phyloP scores from a whole-genome alignment of 2,113 vertebrate species.

The Empidonax alnorum region DNA sequence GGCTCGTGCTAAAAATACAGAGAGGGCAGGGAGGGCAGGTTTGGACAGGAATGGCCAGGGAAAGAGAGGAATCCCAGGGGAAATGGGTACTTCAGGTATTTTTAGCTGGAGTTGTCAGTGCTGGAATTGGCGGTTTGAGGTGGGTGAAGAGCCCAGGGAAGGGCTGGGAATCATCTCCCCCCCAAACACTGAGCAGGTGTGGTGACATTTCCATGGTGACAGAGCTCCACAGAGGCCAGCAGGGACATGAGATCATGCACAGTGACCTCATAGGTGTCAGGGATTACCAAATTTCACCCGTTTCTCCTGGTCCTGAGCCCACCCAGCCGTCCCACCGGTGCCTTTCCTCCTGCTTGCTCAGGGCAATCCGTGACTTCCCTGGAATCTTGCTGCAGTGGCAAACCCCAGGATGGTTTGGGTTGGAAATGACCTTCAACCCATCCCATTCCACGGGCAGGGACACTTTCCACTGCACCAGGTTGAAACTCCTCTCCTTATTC shows the following conservation, averaged over 20 bases:
- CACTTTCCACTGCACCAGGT: neutral
- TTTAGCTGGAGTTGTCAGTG: neutral
- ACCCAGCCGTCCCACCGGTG: accelerated
- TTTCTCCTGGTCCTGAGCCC: neutral
- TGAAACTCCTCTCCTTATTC: neutral
- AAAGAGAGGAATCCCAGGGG: neutral
- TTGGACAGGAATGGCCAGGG: neutral
- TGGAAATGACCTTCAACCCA: neutral
- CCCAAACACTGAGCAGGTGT: accelerated
- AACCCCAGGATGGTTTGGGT: neutral
- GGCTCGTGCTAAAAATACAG: neutral
- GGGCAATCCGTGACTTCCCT: neutral
- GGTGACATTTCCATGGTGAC: neutral
- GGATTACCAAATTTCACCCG: neutral
- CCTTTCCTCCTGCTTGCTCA: neutral
- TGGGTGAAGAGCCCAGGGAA: neutral
- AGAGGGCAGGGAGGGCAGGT: neutral
- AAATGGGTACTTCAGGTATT: neutral
- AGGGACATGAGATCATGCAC: neutral
- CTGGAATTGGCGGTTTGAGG: neutral
- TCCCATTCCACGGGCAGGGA: neutral
- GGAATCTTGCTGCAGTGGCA: neutral
- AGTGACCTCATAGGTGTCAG: neutral
- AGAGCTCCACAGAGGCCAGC: neutral
- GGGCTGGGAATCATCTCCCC: neutral